Evolutionary conservation across 2,113 vertebrate species (phyloP), one percentile per base, ranked within the genome.

Genomic region (Maylandia zebra): DNA sequence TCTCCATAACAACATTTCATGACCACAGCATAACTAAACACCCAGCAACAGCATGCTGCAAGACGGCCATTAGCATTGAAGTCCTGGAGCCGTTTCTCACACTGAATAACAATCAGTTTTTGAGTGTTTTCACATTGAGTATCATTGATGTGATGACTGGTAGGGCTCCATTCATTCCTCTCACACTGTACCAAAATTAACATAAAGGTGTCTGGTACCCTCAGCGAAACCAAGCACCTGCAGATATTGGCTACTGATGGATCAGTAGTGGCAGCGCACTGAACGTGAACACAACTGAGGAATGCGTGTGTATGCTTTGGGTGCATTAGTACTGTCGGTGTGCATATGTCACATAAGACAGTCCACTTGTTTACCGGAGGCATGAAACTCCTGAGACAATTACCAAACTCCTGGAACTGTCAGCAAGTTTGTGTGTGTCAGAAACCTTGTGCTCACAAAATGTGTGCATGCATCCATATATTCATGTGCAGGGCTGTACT

Each of bases 31-130:
- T 80, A 92, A 88, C 83, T 86, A 78, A 91, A 92, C 69, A 87
- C 81, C 38, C 53, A 64, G 86, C 84, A 83, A 88, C 52, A 81
- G n/a, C 66, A 24, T 14, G 32, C 86, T 91, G 66, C 53, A 56
- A 84, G 85, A 36, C 38, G 22, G 8, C 84, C 83, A 89, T 93
- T 88, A 88, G 83, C 86, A 83, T 81, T 48, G 50, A 87, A 69
- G 85, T 90, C 91, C 87, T 82, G 48, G 81, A 88, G 89, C 90
- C 4, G 34, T 88, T 90, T 90, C 83, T 89, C 87, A 91, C 86
- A 91, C 90, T 93, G 94, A 94, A 94, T 90, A 91, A 87, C 86
- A 93, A 92, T 90, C 87, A 92, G 76, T 56, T 85, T 89, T 38
- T 17, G 89, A 89, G 57, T 59, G 50, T 90, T 88, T 86, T 89